Base-by-base conservation (phyloP, 2,888 invertebrate species). In the Cenopis cana region DNA sequence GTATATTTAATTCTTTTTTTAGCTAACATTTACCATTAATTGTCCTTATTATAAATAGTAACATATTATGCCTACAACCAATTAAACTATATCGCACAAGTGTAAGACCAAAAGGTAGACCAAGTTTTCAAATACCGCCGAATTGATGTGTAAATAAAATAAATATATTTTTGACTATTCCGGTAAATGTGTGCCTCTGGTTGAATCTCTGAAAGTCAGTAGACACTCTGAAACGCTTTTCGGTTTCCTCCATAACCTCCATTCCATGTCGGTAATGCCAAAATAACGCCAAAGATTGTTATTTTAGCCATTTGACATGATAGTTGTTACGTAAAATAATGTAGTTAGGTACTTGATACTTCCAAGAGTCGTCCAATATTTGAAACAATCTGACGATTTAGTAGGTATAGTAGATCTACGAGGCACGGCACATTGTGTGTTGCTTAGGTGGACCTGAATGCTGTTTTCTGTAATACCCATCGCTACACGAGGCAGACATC, bases 61-160 rank as follows among this genome's bases (percentile, higher is more conserved):
- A 52, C n/a, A n/a, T n/a, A 59, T 18, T 46, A 76, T 76, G 77
- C 69, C 74, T 62, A 75, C 74, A 76, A 72, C 66, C 41, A 73
- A 52, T 65, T 68, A 78, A 83, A 84, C 76, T 36, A 79, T 81
- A 74, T 82, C 85, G 89, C 87, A 89, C 88, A 89, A 89, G 79
- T 79, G 77, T 76, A 78, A 80, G 86, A 90, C 87, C 88, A 88
- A 88, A 84, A 80, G 78, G 77, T 82, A 87, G 89, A 87, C 88
- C 86, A 88, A 84, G 72, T 79, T 78, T 76, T 24, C 33, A 65
- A 81, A 84, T 77, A 76, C 82, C 79, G 82, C 81, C 78, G 76
- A 78, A 78, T 70, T 64, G 46, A 71, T 57, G 38, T 50, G 41
- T 57, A 66, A 17, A n/a, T 36, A 73, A 75, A 67, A 73, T 68